Conservation (phyloP, 2,888 invertebrate species). For the Orchestes rusci region DNA sequence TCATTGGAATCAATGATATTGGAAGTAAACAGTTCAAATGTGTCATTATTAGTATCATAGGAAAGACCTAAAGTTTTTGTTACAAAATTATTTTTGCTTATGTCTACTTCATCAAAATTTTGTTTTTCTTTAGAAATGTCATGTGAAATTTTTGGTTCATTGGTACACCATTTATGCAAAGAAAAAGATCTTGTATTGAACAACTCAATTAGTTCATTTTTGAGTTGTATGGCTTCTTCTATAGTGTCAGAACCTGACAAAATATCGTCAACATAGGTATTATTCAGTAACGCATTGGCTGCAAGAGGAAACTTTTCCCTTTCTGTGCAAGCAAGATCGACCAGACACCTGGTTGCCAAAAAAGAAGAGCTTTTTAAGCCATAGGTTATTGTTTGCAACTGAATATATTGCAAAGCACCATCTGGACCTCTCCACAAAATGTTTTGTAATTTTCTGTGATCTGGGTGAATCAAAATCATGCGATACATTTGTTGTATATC, state of each 20-base stretch:
- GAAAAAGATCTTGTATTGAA: conserved; percentile 4
- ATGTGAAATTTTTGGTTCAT: conserved; percentile 2
- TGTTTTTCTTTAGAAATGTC: conserved; percentile 7
- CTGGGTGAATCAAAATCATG: conserved; percentile 10
- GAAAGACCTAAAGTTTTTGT: conserved; percentile 9
- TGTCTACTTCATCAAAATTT: conserved; percentile 4
- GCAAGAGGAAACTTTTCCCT: conserved; percentile 16
- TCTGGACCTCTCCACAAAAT: conserved; percentile 14
- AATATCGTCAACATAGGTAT: conserved; percentile 22
- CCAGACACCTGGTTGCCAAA: conserved; percentile 17
- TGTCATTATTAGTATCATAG: conserved; percentile 5
- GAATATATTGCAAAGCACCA: conserved; percentile 8
- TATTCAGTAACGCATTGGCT: conserved; percentile 9
- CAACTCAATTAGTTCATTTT: conserved; percentile 2
- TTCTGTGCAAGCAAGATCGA: conserved; percentile 11
- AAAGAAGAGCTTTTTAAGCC: conserved; percentile 17
- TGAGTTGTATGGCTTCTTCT: background rate
- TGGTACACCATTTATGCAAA: conserved; percentile 20
- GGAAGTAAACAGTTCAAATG: conserved; percentile 1
- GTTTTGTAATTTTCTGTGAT: conserved; percentile 16
- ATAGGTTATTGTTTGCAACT: conserved; percentile 18
- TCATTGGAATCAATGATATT: background rate
- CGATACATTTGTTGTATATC: conserved; percentile 23
- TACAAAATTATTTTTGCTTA: conserved; percentile 2
- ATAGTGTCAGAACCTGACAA: conserved; percentile 7